A percentile compares a stretch with the other conserved stretches of the same genome.
Evolutionary conservation across 2,888 invertebrate genomes (phyloP).

Genomic region (Dysmachus trigonus): DNA sequence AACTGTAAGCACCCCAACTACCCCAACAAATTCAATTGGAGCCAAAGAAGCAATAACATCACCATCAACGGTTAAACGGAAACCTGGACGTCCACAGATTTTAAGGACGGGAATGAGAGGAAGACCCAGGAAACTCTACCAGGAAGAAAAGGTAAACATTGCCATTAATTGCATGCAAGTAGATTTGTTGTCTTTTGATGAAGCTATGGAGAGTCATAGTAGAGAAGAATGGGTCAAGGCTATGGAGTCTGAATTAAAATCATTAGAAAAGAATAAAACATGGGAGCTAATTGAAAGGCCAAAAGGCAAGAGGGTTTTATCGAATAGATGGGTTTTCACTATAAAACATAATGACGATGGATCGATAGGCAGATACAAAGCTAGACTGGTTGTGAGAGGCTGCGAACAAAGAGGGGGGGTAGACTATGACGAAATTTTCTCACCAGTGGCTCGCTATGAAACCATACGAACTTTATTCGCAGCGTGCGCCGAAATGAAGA

Average conservation of each 20-base stretch:
- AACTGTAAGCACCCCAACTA: background rate
- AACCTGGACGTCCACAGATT: background rate
- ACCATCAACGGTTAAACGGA: background rate
- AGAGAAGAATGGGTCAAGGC: background rate
- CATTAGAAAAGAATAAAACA: slow-evolving; percentile 32
- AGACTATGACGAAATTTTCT: background rate
- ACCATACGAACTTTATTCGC: background rate
- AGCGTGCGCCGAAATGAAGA: background rate
- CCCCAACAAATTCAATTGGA: background rate
- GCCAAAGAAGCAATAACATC: background rate
- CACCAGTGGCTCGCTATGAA: background rate
- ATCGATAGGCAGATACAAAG: slow-evolving; percentile 32
- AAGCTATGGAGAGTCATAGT: background rate
- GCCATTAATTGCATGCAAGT: no score
- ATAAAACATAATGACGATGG: slow-evolving; percentile 47
- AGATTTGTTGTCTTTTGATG: background rate
- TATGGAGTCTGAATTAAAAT: slow-evolving; percentile 2
- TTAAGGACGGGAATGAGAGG: background rate
- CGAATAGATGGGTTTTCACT: background rate
- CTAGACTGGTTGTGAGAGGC: slow-evolving; percentile 41
- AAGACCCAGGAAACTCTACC: no score
- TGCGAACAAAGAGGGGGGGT: slow-evolving; percentile 28
- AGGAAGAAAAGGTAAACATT: no score
- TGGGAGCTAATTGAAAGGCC: slow-evolving; percentile 37
- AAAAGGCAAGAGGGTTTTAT: background rate